Evolutionary conservation across 2,113 vertebrate species (phyloP), one percentile per base, ranked within the genome.

Genomic region (Trogon melanurus): DNA sequence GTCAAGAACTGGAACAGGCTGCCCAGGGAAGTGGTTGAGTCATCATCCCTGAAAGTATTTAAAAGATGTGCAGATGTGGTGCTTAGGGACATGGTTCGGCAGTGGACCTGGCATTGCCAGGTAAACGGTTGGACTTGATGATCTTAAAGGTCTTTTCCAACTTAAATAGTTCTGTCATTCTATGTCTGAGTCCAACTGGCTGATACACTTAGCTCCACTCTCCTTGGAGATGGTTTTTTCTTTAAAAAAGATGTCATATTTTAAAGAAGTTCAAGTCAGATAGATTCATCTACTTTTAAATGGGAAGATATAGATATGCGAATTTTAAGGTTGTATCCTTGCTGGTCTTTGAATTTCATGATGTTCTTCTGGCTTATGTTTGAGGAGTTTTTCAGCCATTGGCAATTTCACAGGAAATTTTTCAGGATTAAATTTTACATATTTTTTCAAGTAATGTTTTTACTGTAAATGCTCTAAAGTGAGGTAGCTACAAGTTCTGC

Each of bases 1-100:
- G 0, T n/a, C 11, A n/a, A 19, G 3, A 4, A 11, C 18, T 62
- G 38, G 17, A 85, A 48, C 0, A 21, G 20, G 22, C 2, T 58
- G 5, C n/a, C 13, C 9, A 64, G 3, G 9, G n/a, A 64, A 82
- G 20, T 19, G 20, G 3, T 32, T 3, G n/a, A 62, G 53, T 38
- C 20, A 32, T 15, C 4, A 26, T 5, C 4, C 5, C n/a, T 54
- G 36, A 9, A 85, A 27, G 5, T 57, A 7, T 79, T 56, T 30
- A 34, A 29, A 56, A 65, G 47, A 22, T 0, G 0, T 16, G 10
- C 23, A 30, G 18, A 32, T 30, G 17, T 36, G 22, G 36, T 19
- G 10, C 11, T 25, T 4, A n/a, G 15, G 32, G 38, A 47, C 8
- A 29, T 25, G 22, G 54, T 61, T n/a, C 67, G 65, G 26, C 47